Evolutionary conservation across 2,888 invertebrate species (phyloP).

Genomic region (Tiliacea aurago): DNA sequence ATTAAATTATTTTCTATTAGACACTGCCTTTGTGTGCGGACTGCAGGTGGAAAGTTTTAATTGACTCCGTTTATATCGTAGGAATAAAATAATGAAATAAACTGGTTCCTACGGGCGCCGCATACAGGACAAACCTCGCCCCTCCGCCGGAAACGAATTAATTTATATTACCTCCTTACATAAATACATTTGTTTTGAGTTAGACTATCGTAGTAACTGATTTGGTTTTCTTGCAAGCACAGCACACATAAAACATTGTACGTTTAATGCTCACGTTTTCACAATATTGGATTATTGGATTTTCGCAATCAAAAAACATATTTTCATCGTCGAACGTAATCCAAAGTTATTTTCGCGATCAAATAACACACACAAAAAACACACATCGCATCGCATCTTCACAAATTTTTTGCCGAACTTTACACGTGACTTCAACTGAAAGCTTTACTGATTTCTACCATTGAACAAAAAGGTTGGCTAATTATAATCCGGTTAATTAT

Average conservation of each 20-base stretch:
- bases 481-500: background rate
- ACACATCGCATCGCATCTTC: slow-evolving; percentile 1
- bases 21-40: slow-evolving; percentile 19
- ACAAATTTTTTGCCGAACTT: slow-evolving; percentile 2
- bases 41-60: slow-evolving; percentile 52
- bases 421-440: background rate
- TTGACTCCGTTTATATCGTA: slow-evolving; percentile 43
- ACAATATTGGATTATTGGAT: slow-evolving; percentile 17
- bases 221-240: background rate
- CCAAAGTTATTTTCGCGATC: slow-evolving; percentile 14
- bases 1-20: slow-evolving; percentile 37
- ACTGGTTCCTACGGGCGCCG: background rate
- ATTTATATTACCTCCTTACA: slow-evolving; percentile 25
- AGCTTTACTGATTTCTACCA: background rate
- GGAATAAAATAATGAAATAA: slow-evolving; percentile 43
- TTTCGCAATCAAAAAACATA: slow-evolving; percentile 7
- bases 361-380: background rate
- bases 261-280: background rate
- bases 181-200: background rate
- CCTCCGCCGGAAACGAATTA: background rate
- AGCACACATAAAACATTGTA: background rate
- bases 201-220: background rate
- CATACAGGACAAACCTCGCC: background rate
- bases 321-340: slow-evolving; percentile 13
- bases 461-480: too few species aligned